Base-by-base conservation (phyloP, 2,113 vertebrate genomes). In the Polypterus bichir region DNA sequence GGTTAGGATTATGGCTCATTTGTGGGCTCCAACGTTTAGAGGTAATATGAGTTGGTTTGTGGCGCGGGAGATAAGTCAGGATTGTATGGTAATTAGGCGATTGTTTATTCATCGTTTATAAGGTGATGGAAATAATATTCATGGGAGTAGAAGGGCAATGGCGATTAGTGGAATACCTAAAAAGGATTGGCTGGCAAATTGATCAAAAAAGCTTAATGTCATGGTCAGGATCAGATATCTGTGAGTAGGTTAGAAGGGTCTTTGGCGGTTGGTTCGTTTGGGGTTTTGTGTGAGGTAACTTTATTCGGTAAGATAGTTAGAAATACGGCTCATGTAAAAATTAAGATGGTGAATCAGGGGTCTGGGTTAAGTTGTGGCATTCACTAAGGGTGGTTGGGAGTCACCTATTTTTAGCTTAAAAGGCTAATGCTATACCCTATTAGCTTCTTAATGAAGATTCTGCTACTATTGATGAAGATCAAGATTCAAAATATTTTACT, bases 331-430 rank as follows among this genome's bases (percentile, higher is more conserved):
- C 66, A 70, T 1, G 65, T 63, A 10, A 67, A 62, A 2, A 61
- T 3, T 5, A 69, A 45, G 3, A 64, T n/a, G n/a, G n/a, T 3
- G 4, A 75, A 56, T 65, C 69, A 70, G 0, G 72, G 67, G 45
- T 61, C 4, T 4, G 69, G 71, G 47, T 75, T 65, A 1, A 71
- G 52, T 55, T 75, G 73, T 1, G 71, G 73, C 73, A 75, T 73
- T 68, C 68, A 65, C 60, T 69, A 48, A 55, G 54, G 69, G 69
- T 70, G 66, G 68, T 64, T 52, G 63, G 62, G 44, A 45, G 45
- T 7, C 71, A 69, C 69, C 67, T 60, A 11, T 66, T 46, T 75
- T 71, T 63, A 70, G 68, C 68, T 76, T 74, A 75, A 75, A 71
- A 75, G 73, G 69, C 71, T 71, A 69, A 75, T 51, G 71, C 69